Conservation (phyloP, 2,888 invertebrate species). For the Sphinx pinastri region DNA sequence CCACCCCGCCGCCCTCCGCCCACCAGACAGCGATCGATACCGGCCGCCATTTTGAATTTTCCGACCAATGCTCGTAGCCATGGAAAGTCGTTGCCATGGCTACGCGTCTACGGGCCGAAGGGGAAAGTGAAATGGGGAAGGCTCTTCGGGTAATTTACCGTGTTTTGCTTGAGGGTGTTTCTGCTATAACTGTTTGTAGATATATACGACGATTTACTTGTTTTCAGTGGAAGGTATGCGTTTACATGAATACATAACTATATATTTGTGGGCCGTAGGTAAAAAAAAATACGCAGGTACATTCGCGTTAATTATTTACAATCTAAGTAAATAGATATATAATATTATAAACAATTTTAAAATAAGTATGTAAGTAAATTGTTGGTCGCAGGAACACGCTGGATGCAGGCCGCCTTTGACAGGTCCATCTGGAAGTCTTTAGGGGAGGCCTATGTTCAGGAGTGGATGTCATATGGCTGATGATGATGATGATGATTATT, state of each 20-base stretch:
- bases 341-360: no score
- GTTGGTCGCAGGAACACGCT: no score
- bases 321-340: no score
- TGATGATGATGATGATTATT: no score
- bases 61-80: constrained; percentile 80
- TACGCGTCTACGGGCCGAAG: constrained; percentile 63
- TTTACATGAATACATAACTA: background rate
- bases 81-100: constrained; percentile 74
- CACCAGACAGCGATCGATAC: constrained; percentile 67
- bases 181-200: constrained; percentile 5
- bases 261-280: background rate
- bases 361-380: no score
- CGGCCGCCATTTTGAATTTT: constrained; percentile 81
- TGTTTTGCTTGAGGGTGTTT: constrained; percentile 16
- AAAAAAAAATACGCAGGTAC: no score
- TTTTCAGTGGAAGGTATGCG: background rate
- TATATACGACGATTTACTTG: background rate
- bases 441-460: no score
- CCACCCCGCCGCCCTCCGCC: constrained; percentile 49
- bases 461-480: no score
- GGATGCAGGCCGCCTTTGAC: no score
- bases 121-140: constrained; percentile 75
- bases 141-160: constrained; percentile 48
- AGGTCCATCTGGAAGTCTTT: no score
- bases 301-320: no score